A percentile compares a stretch with the other conserved stretches of the same genome.
These are phyloP conservation scores for Thera obeliscata DNA, from an alignment of 2,888 invertebrate species.

Conservation along the genomic window DNA sequence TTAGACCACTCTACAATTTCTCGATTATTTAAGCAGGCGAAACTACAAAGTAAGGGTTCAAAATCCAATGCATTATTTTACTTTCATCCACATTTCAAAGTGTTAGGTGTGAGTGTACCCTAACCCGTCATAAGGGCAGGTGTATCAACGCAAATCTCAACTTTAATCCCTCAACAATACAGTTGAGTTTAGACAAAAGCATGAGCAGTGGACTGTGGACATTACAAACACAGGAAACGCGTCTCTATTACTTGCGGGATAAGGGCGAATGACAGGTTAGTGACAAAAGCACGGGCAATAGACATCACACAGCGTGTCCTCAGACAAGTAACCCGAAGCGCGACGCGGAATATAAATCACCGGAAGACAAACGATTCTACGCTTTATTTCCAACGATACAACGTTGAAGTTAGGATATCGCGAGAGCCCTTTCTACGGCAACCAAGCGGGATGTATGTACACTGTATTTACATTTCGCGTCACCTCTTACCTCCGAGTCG, in stretches of 20 bases:
- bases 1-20: too few relatives aligned
- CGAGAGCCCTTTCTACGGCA: slow-evolving; percentile 1
- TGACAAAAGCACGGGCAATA: slow-evolving; percentile 61
- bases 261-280: slow-evolving; percentile 50
- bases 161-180: slow-evolving; percentile 6
- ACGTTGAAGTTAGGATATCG: slow-evolving; percentile 8
- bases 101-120: slow-evolving; percentile 20
- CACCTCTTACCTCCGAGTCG: slow-evolving; percentile 78
- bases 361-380: slow-evolving; percentile 6
- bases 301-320: slow-evolving; percentile 71
- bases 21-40: too few relatives aligned
- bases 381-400: slow-evolving; percentile 1
- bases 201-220: slow-evolving; percentile 15
- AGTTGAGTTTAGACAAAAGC: slow-evolving; percentile 22
- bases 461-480: slow-evolving; percentile 42
- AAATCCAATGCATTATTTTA: neutral
- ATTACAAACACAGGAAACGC: slow-evolving; percentile 32
- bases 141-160: slow-evolving; percentile 15
- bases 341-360: slow-evolving; percentile 52
- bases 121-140: slow-evolving; percentile 17
- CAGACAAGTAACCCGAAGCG: slow-evolving; percentile 70
- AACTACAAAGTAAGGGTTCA: neutral
- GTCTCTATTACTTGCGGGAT: slow-evolving; percentile 26
- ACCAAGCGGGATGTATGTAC: slow-evolving; percentile 38
- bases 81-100: slow-evolving; percentile 22